Percentiles rank a stretch among this genome's conserved stretches.
Conservation (phyloP, 2,888 invertebrate species). For the Disparrhopalites patrizii region DNA sequence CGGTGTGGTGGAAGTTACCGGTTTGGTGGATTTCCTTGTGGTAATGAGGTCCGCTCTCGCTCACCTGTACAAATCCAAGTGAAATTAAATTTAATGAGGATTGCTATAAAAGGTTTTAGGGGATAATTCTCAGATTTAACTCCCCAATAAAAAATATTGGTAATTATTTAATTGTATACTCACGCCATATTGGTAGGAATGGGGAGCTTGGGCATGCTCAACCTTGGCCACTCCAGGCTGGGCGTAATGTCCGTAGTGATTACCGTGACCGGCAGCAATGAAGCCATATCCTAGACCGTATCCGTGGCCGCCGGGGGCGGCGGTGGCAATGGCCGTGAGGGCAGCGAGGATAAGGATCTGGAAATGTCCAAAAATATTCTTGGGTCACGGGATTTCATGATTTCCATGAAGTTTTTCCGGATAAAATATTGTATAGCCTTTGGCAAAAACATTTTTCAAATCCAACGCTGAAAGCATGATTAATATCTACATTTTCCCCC, state of each 20-base stretch:
- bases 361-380: neutral
- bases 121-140: neutral
- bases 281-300: conserved; percentile 10
- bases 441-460: too few relatives aligned
- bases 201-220: neutral
- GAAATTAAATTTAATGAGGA: too few relatives aligned
- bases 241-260: conserved; percentile 1
- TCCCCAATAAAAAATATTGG: neutral
- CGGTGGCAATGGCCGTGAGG: neutral
- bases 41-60: conserved; percentile 7
- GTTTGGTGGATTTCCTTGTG: neutral
- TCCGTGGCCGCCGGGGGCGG: neutral
- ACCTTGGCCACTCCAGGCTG: conserved; percentile 10
- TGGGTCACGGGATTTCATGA: neutral
- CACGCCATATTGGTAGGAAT: conserved; percentile 1
- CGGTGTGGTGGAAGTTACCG: conserved; percentile 1
- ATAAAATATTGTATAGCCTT: too few relatives aligned
- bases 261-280: neutral
- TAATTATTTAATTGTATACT: neutral
- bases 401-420: too few relatives aligned
- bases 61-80: too few relatives aligned
- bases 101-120: neutral
- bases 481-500: too few relatives aligned
- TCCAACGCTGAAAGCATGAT: too few relatives aligned
- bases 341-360: neutral